Percentiles rank a stretch among this genome's conserved stretches.
Evolutionary conservation across 2,888 invertebrate genomes (phyloP).

Genomic region (Pimpla rufipes): DNA sequence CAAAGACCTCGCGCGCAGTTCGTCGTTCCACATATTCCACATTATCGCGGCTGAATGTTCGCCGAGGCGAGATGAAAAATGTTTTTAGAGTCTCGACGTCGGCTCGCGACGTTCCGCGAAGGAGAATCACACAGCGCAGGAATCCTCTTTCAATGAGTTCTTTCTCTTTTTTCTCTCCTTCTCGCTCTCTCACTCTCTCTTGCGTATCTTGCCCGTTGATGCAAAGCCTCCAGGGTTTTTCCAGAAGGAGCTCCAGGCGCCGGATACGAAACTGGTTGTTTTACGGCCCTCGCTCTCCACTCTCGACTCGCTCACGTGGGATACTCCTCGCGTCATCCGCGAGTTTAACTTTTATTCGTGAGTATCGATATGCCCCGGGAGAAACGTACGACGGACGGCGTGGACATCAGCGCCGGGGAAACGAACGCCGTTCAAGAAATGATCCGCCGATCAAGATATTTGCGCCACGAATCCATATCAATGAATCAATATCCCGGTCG

Average conservation of each 20-base stretch:
- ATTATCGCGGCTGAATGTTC: background rate
- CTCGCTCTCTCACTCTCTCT: background rate
- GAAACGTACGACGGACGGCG: constrained; percentile 17
- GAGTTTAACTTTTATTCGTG: constrained; percentile 52
- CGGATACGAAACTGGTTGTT: constrained; percentile 66
- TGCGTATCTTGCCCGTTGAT: constrained; percentile 6
- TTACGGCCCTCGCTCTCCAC: constrained; percentile 33
- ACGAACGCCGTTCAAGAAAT: constrained; percentile 13
- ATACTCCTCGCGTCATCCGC: constrained; percentile 46
- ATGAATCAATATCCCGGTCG: background rate
- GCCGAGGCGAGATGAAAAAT: background rate
- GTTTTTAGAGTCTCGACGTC: constrained; percentile 3
- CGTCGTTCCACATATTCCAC: background rate
- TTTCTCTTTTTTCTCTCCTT: background rate
- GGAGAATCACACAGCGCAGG: constrained; percentile 12
- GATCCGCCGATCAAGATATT: background rate
- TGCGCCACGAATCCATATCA: background rate
- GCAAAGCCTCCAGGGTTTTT: constrained; percentile 28
- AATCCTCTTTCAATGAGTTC: constrained; percentile 5
- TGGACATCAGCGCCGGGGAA: constrained; percentile 16
- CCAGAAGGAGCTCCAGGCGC: constrained; percentile 48
- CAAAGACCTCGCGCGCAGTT: background rate
- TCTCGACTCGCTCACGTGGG: constrained; percentile 6
- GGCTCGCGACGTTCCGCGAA: background rate
- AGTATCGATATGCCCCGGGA: constrained; percentile 26